Evolutionary conservation across 2,797 vertebrate species (phyloP).

Genomic region (Gymnoscopelus braueri): DNA sequence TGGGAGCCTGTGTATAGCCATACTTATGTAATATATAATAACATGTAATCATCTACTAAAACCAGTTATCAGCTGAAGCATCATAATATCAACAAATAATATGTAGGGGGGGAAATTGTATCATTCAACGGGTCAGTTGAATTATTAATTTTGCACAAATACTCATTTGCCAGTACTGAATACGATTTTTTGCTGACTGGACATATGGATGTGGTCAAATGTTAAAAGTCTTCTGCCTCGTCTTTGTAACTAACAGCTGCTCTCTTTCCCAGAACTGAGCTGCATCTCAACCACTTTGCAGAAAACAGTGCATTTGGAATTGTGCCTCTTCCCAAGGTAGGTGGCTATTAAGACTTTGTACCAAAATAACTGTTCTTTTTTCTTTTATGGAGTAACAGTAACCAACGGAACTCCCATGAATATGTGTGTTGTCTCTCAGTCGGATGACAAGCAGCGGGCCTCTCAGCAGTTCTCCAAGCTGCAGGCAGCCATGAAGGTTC

Average conservation of each 20-base stretch:
- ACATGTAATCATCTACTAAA: background rate
- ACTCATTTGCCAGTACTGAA: too few relatives aligned
- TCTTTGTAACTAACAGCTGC: background rate
- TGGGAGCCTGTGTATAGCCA: too few relatives aligned
- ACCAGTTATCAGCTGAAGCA: background rate
- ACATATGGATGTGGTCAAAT: too few relatives aligned
- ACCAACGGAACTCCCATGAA: constrained; percentile 9
- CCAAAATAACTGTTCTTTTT: background rate
- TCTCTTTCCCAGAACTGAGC: constrained; percentile 87
- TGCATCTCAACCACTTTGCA: constrained; percentile 95
- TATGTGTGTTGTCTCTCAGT: constrained; percentile 67
- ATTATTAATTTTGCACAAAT: too few relatives aligned
- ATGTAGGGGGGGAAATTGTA: too few relatives aligned
- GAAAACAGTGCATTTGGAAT: constrained; percentile 93
- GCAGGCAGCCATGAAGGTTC: constrained; percentile 94
- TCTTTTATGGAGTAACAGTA: background rate
- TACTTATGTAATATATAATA: background rate
- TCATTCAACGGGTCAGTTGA: too few relatives aligned
- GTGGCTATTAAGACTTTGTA: background rate
- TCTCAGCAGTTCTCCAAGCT: constrained; percentile 95
- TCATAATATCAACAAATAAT: background rate
- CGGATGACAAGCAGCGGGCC: constrained; percentile 94
- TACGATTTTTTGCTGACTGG: too few relatives aligned
- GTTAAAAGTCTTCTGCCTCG: constrained; percentile 14
- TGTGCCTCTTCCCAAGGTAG: constrained; percentile 87